Conservation (phyloP, 2,113 vertebrate species). For the Megaceryle maxima region DNA sequence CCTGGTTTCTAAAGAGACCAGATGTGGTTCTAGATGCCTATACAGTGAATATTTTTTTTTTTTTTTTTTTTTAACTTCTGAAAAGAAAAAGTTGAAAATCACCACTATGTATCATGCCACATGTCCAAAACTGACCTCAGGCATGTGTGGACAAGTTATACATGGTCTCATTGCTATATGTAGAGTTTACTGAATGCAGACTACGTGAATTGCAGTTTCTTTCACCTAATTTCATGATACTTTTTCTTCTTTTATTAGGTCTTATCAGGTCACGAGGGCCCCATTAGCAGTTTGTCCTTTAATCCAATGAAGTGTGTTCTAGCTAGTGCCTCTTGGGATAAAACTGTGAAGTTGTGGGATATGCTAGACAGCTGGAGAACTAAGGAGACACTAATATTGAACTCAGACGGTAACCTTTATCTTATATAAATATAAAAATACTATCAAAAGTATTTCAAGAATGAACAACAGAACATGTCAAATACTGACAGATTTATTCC, state of each 20-base stretch:
- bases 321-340: slow-evolving; percentile 96
- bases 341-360: slow-evolving; percentile 92
- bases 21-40: background rate
- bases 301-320: slow-evolving; percentile 87
- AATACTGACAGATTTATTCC: background rate
- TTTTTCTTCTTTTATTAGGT: slow-evolving; percentile 73
- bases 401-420: slow-evolving; percentile 83
- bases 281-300: slow-evolving; percentile 89
- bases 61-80: background rate
- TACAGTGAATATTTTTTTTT: background rate
- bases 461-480: background rate
- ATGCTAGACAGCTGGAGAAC: slow-evolving; percentile 97
- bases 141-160: background rate
- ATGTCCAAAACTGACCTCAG: background rate
- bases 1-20: background rate
- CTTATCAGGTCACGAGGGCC: slow-evolving; percentile 90
- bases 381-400: slow-evolving; percentile 85
- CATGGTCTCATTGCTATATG: background rate
- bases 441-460: background rate
- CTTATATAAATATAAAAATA: background rate
- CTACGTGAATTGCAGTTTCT: background rate
- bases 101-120: background rate
- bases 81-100: background rate
- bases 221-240: background rate
- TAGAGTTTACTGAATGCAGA: background rate